Evolutionary conservation across 2,113 vertebrate genomes (phyloP).

Genomic region (Thalassarche chlororhynchos): DNA sequence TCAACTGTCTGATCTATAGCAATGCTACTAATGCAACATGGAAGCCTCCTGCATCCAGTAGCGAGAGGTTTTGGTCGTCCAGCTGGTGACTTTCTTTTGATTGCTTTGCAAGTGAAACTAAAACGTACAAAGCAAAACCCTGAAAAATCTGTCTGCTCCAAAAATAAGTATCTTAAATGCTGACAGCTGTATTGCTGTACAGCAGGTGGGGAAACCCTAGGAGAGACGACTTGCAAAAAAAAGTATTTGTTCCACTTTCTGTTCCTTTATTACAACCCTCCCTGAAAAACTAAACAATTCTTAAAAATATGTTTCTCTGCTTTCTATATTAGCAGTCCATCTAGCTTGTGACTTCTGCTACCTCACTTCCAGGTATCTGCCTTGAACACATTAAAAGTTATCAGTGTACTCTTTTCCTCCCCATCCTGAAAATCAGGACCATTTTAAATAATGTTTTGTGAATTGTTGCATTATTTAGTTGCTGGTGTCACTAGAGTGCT

Average conservation of each 20-base stretch:
- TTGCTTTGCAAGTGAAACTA: not conserved
- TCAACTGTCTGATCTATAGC: not conserved
- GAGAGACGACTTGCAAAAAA: not conserved
- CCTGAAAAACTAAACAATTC: not conserved
- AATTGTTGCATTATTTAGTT: not conserved
- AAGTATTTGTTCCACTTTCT: not conserved
- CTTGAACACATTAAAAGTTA: not conserved
- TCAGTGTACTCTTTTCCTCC: not conserved
- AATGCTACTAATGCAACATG: not conserved
- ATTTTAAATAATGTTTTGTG: not conserved
- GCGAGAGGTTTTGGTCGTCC: not conserved
- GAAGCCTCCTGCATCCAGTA: not conserved
- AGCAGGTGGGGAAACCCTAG: not conserved
- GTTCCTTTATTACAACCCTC: not conserved
- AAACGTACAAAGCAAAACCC: not conserved
- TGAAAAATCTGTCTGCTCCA: not conserved
- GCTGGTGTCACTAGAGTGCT: not conserved
- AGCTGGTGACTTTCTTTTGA: not conserved
- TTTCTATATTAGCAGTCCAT: not conserved
- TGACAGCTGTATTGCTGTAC: not conserved
- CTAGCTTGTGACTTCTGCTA: not conserved
- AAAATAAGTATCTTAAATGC: not conserved
- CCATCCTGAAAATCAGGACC: not conserved
- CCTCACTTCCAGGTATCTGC: not conserved
- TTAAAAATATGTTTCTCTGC: not conserved